phyloP scores from a whole-genome alignment of 2,888 invertebrate species.

The Diarsia rubi region DNA sequence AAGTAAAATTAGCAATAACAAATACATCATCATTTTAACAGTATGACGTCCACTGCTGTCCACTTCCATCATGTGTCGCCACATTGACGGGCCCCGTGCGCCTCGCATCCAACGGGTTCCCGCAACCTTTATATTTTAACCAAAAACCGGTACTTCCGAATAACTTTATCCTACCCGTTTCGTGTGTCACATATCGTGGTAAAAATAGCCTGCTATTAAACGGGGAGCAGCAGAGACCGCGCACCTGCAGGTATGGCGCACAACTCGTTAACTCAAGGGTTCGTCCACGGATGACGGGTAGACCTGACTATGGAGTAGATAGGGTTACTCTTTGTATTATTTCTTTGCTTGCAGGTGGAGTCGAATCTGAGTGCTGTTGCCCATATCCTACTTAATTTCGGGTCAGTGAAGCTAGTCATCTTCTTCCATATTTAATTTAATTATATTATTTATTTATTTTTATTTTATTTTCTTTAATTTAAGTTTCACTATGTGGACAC shows the following conservation, averaged over 20 bases:
- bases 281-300: conserved; percentile 72
- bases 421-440: too few relatives aligned
- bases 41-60: too few relatives aligned
- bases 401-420: too few relatives aligned
- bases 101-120: too few relatives aligned
- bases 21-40: not conserved
- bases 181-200: conserved; percentile 44
- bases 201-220: conserved; percentile 51
- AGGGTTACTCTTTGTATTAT: not conserved
- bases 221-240: conserved; percentile 50
- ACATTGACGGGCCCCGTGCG: too few relatives aligned
- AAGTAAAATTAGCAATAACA: not conserved
- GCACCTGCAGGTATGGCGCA: conserved; percentile 74
- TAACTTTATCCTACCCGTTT: not conserved
- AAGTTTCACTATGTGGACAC: too few relatives aligned
- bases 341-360: not conserved
- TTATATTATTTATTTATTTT: too few relatives aligned
- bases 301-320: conserved; percentile 45
- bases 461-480: too few relatives aligned
- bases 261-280: conserved; percentile 84
- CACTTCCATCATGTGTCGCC: too few relatives aligned
- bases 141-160: not conserved
- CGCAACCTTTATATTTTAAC: not conserved
- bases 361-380: not conserved
- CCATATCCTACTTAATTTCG: too few relatives aligned